phyloP scores from a whole-genome alignment of 2,797 vertebrate species.

The Schizopygopsis malacanthus region DNA sequence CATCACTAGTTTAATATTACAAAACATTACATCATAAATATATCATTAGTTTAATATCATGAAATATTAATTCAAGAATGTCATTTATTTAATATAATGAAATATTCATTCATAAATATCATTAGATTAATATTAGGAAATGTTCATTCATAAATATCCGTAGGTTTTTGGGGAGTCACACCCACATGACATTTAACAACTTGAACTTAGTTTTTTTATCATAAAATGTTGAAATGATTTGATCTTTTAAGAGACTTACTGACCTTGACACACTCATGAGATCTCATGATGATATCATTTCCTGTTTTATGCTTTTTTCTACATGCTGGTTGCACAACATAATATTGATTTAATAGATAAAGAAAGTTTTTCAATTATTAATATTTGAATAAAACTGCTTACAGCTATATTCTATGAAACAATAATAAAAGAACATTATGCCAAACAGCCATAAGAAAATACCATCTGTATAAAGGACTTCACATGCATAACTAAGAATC shows the following conservation, averaged over 20 bases:
- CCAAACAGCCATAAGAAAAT: neutral
- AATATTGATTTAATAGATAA: too few species aligned
- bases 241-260: neutral
- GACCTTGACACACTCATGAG: neutral
- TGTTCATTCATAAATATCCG: too few species aligned
- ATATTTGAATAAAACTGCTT: too few species aligned
- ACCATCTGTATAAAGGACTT: too few species aligned
- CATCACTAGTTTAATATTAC: neutral
- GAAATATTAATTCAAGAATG: neutral
- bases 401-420: neutral
- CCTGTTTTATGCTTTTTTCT: neutral
- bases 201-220: too few species aligned
- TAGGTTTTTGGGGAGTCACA: too few species aligned
- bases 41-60: neutral
- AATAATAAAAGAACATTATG: neutral
- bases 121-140: neutral
- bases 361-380: too few species aligned
- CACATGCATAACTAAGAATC: too few species aligned
- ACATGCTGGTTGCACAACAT: neutral
- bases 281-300: neutral
- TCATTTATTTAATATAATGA: neutral
- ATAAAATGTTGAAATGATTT: neutral
- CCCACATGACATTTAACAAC: too few species aligned
- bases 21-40: neutral
- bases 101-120: neutral